These are phyloP conservation scores for Drosophila funebris DNA, from an alignment of 1,140 invertebrate species.

Conservation along the genomic window DNA sequence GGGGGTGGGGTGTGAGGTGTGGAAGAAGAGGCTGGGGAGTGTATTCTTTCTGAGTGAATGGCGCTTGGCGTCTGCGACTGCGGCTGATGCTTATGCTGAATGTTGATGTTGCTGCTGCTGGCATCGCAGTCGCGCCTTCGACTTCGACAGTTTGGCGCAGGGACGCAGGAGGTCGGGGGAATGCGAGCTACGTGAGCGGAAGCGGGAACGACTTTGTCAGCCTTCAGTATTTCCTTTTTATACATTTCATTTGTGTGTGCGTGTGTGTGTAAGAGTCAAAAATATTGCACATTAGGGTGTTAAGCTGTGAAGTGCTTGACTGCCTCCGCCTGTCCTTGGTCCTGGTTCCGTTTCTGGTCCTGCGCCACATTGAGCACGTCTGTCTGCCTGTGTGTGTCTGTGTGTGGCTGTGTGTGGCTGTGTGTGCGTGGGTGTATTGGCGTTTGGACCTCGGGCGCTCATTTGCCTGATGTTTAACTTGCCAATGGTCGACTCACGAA, in stretches of 20 bases:
- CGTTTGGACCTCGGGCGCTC: constrained; percentile 33
- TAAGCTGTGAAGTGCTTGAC: constrained; percentile 83
- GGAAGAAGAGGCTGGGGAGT: background rate
- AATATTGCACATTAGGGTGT: constrained; percentile 83
- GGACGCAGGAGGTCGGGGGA: background rate
- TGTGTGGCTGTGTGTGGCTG: constrained; percentile 7
- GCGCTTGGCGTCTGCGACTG: constrained; percentile 24
- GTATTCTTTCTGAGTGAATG: constrained; percentile 28
- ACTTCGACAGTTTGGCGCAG: constrained; percentile 18
- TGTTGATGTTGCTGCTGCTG: constrained; percentile 14
- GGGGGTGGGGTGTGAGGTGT: no score
- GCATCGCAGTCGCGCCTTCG: constrained; percentile 42
- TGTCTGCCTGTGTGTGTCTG: constrained; percentile 21
- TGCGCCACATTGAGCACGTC: constrained; percentile 32
- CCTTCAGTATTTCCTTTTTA: constrained; percentile 43
- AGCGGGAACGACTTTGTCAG: constrained; percentile 5
- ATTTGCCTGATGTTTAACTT: constrained; percentile 59
- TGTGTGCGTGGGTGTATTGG: constrained; percentile 11
- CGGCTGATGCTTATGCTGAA: background rate
- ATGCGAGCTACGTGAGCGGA: constrained; percentile 8
- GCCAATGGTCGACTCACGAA: constrained; percentile 31
- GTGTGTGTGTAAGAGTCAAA: constrained; percentile 55
- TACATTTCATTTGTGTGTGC: constrained; percentile 25
- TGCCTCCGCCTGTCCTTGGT: constrained; percentile 34
- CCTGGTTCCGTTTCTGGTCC: constrained; percentile 11